Base-by-base conservation (phyloP, 2,888 invertebrate genomes). In the Andrena flavipes region DNA sequence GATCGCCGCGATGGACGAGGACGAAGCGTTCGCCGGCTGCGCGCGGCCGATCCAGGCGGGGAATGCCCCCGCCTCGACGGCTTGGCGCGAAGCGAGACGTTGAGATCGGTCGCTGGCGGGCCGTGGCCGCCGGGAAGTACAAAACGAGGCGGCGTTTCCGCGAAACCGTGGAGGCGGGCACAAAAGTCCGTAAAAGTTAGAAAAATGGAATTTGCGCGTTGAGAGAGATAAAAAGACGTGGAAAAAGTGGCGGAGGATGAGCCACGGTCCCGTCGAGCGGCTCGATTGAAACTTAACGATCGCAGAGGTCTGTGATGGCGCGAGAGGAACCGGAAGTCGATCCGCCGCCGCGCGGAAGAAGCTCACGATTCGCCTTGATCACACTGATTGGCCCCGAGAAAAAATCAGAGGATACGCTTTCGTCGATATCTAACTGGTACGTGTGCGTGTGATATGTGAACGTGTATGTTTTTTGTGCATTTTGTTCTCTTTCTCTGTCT, bases 311-410 rank as follows among this genome's bases (percentile, higher is more conserved):
- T 51, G 79, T 59, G 26, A 48, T 62, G n/a, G 26, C 56, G 70
- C 76, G 67, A 75, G 74, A 54, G 10, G 26, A 81, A 81, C 68
- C 56, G 69, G 48, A 65, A 60, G 49, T 75, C 74, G 64, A 65
- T 65, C 59, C 59, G 59, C 29, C n/a, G 48, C 70, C 64, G 51
- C 33, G 63, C 70, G 56, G 49, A 80, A 73, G 48, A 68, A 73
- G 60, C 67, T 80, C 72, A 29, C 67, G 54, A 73, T 80, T 72
- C 62, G 35, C 63, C 30, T 35, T 70, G 42, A 76, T 82, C 77
- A 78, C 90, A 91, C 88, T 88, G 88, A 92, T 92, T 92, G 92
- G 92, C 91, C 92, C 92, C 92, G 88, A 56, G 56, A 74, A 90
- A 91, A 91, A 91, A 89, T 91, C 90, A 91, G 90, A 92, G 90